phyloP scores from a whole-genome alignment of 1,140 invertebrate genomes.

The Drosophila nebulosa region DNA sequence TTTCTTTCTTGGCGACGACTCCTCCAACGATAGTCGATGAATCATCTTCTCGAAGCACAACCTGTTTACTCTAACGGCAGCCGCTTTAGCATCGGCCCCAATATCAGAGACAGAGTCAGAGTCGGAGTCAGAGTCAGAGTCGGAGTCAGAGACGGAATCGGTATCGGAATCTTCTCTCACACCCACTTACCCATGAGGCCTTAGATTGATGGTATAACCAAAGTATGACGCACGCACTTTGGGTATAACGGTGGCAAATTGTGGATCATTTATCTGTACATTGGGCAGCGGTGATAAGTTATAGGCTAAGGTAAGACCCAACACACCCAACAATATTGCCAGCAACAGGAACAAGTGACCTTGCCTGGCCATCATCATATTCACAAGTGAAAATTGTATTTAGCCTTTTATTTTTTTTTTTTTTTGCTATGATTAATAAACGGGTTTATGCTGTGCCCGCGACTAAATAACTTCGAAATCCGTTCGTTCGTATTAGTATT shows the following conservation, averaged over 20 bases:
- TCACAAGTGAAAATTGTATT: background rate
- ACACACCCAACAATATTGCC: conserved; percentile 1
- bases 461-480: conserved; percentile 7
- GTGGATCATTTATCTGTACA: conserved; percentile 61
- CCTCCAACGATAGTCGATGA: conserved; percentile 11
- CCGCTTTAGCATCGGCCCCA: background rate
- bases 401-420: background rate
- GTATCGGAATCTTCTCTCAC: background rate
- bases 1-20: conserved; percentile 34
- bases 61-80: conserved; percentile 57
- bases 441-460: conserved; percentile 14
- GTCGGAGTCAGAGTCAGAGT: background rate
- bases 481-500: conserved; percentile 35
- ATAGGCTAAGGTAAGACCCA: conserved; percentile 33
- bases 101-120: conserved; percentile 9
- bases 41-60: conserved; percentile 37
- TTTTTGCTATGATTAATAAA: conserved; percentile 25
- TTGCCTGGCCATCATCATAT: conserved; percentile 28
- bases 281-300: conserved; percentile 78
- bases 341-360: conserved; percentile 21
- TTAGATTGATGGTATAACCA: conserved; percentile 68
- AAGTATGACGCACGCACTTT: conserved; percentile 80
- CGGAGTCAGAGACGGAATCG: conserved; percentile 4
- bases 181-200: conserved; percentile 66
- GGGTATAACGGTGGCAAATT: conserved; percentile 52